phyloP scores from a whole-genome alignment of 1,140 invertebrate species.

The Parasteatoda tepidariorum region DNA sequence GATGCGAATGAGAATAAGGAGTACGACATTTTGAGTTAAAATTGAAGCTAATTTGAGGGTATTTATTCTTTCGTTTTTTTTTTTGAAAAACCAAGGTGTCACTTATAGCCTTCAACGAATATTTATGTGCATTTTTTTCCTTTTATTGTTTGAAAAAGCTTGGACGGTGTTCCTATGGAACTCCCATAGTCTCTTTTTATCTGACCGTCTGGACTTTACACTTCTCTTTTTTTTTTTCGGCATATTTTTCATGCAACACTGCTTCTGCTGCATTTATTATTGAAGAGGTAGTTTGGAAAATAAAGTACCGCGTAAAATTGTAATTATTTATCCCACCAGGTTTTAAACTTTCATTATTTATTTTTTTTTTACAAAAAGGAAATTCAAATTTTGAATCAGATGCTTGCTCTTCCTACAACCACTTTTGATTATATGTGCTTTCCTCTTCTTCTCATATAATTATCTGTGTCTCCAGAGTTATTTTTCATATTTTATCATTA shows the following conservation, averaged over 20 bases:
- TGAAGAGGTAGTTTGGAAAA: no score
- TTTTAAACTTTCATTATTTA: no score
- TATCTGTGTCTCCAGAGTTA: no score
- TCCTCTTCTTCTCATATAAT: no score
- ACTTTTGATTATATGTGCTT: no score
- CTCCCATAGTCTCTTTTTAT: constrained; percentile 5
- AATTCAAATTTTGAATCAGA: no score
- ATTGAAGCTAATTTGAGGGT: constrained; percentile 2
- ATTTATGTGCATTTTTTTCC: constrained; percentile 17
- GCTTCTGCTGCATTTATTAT: background rate
- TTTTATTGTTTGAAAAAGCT: constrained; percentile 25
- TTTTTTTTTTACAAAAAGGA: no score
- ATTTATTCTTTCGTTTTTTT: constrained; percentile 2
- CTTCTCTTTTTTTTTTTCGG: background rate
- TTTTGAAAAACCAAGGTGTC: constrained; percentile 5
- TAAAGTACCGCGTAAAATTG: no score
- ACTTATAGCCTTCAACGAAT: constrained; percentile 3
- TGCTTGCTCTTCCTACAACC: no score
- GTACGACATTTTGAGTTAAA: constrained; percentile 2
- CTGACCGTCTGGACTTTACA: background rate
- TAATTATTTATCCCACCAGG: no score
- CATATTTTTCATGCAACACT: background rate
- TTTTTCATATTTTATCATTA: no score
- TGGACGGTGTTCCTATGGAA: background rate
- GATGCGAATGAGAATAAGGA: constrained; percentile 23